These are phyloP conservation scores for Eulemur albifrons DNA, from an alignment of 2,797 vertebrate genomes.

Conservation along the genomic window DNA sequence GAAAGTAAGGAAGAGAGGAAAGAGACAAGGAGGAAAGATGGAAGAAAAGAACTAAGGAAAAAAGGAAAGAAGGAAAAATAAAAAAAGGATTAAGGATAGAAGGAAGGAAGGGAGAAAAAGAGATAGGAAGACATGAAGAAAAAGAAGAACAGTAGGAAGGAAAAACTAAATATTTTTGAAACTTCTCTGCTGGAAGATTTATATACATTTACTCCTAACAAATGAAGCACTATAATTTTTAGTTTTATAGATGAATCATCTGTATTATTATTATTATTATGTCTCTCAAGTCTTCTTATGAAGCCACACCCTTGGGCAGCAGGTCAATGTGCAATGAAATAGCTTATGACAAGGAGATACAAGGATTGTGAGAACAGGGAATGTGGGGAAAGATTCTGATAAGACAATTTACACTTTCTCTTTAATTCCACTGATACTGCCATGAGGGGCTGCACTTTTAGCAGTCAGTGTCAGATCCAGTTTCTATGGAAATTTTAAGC, in stretches of 20 bases:
- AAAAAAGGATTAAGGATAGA: not conserved
- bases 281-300: not conserved
- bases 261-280: not conserved
- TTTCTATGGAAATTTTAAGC: constrained; percentile 59
- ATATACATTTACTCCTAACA: not conserved
- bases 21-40: not conserved
- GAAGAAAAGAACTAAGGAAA: not conserved
- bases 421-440: not conserved
- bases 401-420: not conserved
- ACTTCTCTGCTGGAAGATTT: not conserved
- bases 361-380: not conserved
- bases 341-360: not conserved
- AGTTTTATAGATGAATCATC: not conserved
- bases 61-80: no score
- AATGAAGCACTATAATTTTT: not conserved
- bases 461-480: not conserved
- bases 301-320: not conserved
- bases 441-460: not conserved
- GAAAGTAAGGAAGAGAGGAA: not conserved
- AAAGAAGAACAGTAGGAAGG: not conserved
- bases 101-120: not conserved
- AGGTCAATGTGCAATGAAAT: not conserved
- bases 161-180: not conserved
- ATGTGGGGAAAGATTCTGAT: not conserved
- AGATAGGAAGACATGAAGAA: not conserved